Evolutionary conservation across 2,113 vertebrate species (phyloP).

Genomic region (Hippopotamus amphibius): DNA sequence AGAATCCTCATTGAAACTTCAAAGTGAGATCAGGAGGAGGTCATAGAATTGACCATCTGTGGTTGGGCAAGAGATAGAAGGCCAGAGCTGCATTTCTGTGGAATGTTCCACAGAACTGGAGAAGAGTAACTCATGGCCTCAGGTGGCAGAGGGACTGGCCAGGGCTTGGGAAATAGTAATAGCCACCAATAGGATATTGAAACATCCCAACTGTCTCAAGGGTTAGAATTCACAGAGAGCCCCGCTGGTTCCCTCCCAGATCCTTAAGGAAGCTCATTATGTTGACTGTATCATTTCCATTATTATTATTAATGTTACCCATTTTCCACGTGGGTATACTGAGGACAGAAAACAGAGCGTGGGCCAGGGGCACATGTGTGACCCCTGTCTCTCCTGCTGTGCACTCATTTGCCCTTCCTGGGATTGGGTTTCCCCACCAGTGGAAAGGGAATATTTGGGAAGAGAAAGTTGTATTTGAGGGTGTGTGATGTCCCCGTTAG

Average conservation of each 20-base stretch:
- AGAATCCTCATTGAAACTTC: neutral
- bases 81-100: neutral
- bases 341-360: neutral
- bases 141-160: neutral
- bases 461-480: neutral
- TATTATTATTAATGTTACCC: neutral
- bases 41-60: no score
- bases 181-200: neutral
- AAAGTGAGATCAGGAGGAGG: neutral
- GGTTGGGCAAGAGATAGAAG: neutral
- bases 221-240: neutral
- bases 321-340: neutral
- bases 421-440: neutral
- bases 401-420: neutral
- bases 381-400: neutral
- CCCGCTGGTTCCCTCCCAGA: neutral
- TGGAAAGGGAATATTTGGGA: neutral
- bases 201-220: neutral
- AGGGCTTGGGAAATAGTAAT: neutral
- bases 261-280: neutral
- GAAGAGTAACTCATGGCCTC: neutral
- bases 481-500: neutral
- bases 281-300: neutral
- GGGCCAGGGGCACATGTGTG: rapidly evolving
- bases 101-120: neutral